Evolutionary conservation across 2,113 vertebrate genomes (phyloP).

Genomic region (Eudyptes chrysolophus): DNA sequence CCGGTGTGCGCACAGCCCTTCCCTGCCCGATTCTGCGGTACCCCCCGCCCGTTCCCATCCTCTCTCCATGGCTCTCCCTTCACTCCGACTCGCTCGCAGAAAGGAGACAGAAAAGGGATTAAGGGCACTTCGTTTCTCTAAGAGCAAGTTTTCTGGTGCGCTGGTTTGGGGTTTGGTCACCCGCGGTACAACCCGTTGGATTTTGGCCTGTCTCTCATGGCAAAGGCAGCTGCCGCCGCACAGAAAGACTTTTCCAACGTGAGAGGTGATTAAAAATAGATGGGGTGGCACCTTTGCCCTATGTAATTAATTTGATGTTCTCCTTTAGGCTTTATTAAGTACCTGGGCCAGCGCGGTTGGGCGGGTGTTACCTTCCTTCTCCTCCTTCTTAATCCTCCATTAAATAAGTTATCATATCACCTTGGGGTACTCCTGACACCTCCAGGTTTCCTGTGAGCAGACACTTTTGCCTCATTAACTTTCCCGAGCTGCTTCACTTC

Average conservation of each 20-base stretch:
- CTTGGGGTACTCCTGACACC: background rate
- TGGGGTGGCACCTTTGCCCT: background rate
- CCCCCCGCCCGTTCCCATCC: rapidly evolving
- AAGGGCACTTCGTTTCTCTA: background rate
- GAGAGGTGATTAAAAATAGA: background rate
- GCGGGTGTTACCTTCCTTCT: background rate
- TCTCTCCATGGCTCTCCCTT: background rate
- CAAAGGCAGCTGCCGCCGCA: background rate
- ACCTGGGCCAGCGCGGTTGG: rapidly evolving
- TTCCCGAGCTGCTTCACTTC: background rate
- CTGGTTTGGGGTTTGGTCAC: background rate
- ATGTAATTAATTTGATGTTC: background rate
- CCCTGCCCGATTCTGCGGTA: background rate
- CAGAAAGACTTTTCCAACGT: rapidly evolving
- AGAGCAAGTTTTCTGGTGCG: background rate
- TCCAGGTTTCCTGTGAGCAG: background rate
- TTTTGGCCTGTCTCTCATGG: rapidly evolving
- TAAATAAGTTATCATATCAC: background rate
- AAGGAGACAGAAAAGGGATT: background rate
- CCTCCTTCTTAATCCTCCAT: background rate
- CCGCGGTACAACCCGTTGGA: rapidly evolving
- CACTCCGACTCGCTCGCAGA: rapidly evolving
- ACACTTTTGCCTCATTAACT: background rate
- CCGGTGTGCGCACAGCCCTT: background rate
- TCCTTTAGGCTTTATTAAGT: background rate